These are phyloP conservation scores for Neolamprologus toae DNA, from an alignment of 2,113 vertebrate species.

Conservation along the genomic window DNA sequence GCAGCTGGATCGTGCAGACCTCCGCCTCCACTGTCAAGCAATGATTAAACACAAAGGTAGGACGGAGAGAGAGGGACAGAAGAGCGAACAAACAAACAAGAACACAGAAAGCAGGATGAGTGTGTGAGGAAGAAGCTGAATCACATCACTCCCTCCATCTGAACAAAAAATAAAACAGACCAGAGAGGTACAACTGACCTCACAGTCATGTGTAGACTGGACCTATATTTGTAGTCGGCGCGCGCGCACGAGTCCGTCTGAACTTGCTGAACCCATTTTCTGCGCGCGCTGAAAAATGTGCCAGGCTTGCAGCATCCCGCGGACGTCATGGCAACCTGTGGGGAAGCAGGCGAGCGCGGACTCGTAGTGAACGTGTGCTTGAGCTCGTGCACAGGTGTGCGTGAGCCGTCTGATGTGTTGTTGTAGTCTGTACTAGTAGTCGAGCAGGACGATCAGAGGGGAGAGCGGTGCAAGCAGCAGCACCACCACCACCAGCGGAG, in stretches of 20 bases:
- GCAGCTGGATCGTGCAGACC: not conserved
- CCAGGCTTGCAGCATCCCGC: constrained; percentile 59
- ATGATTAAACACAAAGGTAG: not conserved
- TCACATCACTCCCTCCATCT: not conserved
- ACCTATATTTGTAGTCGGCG: not conserved
- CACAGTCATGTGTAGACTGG: not conserved
- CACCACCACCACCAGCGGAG: not conserved
- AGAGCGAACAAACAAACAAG: not conserved
- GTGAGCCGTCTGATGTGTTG: constrained; percentile 7
- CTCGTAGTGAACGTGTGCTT: not conserved
- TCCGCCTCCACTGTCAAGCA: not conserved
- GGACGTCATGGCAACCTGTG: constrained; percentile 72
- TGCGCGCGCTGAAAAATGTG: constrained; percentile 41
- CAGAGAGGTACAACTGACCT: not conserved
- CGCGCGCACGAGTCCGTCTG: not conserved
- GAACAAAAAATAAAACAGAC: not conserved
- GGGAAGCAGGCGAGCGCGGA: constrained; percentile 35
- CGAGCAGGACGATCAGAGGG: constrained; percentile 17
- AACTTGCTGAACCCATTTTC: constrained; percentile 54
- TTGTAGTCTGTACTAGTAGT: constrained; percentile 19
- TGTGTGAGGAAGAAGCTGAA: not conserved
- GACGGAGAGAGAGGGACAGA: not conserved
- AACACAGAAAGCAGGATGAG: not conserved
- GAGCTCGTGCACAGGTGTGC: not conserved
- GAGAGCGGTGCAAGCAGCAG: constrained; percentile 5